phyloP scores from a whole-genome alignment of 2,113 vertebrate genomes.

The Ifrita kowaldi region DNA sequence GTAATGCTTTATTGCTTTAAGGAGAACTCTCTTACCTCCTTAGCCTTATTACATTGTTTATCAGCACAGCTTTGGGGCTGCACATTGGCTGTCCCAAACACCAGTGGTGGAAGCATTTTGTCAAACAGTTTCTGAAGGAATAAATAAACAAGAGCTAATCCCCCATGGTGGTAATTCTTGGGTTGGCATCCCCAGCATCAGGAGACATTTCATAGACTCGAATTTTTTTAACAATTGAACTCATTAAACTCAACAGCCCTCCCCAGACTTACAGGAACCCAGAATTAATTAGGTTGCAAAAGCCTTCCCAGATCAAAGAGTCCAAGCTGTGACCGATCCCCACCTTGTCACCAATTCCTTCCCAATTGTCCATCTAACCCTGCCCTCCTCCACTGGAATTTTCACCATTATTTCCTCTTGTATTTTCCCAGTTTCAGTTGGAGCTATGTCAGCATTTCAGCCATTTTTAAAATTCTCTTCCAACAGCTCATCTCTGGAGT shows the following conservation, averaged over 20 bases:
- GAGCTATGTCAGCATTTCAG: too few relatives aligned
- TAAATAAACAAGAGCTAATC: not conserved
- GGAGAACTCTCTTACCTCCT: not conserved
- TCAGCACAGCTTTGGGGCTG: not conserved
- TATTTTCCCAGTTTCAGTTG: too few relatives aligned
- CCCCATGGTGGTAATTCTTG: not conserved
- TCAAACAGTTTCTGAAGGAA: not conserved
- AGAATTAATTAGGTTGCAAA: too few relatives aligned
- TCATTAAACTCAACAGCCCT: not conserved
- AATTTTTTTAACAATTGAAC: not conserved
- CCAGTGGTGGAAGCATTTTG: not conserved
- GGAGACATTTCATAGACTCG: not conserved
- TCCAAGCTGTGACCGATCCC: fast-evolving
- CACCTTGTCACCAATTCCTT: fast-evolving
- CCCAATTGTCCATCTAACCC: too few relatives aligned
- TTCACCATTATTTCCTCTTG: too few relatives aligned
- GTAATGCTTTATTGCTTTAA: not conserved
- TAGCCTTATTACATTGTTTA: not conserved
- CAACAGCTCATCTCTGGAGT: too few relatives aligned
- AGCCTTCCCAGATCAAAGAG: fast-evolving
- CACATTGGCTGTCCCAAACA: not conserved
- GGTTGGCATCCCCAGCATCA: not conserved
- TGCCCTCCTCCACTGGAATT: too few relatives aligned
- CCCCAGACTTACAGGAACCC: not conserved
- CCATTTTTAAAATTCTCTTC: too few relatives aligned